Base-by-base conservation (phyloP, 2,888 invertebrate species). In the Chloromyia formosa region DNA sequence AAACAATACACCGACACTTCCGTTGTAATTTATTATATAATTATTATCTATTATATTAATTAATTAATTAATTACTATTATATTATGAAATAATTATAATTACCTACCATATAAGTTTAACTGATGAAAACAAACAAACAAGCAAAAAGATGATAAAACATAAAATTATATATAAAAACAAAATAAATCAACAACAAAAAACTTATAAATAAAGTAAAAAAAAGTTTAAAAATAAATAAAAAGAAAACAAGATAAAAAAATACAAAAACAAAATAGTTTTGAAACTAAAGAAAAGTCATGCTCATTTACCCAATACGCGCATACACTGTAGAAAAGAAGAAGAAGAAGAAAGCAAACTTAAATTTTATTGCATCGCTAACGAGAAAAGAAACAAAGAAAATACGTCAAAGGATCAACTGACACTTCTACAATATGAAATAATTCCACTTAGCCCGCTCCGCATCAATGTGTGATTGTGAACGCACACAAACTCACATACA, bases 1-100 rank as follows among this genome's bases (percentile, higher is more conserved):
- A 84, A 86, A 86, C 62, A 79, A 79, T 82, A 85, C 86, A 85
- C 86, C 86, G 84, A 86, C 86, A 85, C 86, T 86, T 85, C 86
- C 86, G 84, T 84, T 86, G 84, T 86, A 86, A 86, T 76, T 77
- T 77, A 77, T 77, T 77, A 76, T 76, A 74, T 75, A 73, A 76
- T 75, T 76, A 75, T 75, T 76, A 76, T 76, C 75, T 77, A 75
- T 75, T 73, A 62, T 73, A 72, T 72, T 77, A 75, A 77, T 75
- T 75, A 75, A 77, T 75, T 75, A 75, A 73, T 75, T 71, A 73
- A 75, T 75, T 75, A 75, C 75, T 75, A 77, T 77, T 74, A 73
- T 77, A 77, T 75, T 75, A 74, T 76, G 73, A 74, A 73, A 75
- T 74, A 76, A 72, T 75, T 75, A 75, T 76, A 76, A 76, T 74